Evolutionary conservation across 2,888 invertebrate species (phyloP).

Genomic region (Idaea aversata): DNA sequence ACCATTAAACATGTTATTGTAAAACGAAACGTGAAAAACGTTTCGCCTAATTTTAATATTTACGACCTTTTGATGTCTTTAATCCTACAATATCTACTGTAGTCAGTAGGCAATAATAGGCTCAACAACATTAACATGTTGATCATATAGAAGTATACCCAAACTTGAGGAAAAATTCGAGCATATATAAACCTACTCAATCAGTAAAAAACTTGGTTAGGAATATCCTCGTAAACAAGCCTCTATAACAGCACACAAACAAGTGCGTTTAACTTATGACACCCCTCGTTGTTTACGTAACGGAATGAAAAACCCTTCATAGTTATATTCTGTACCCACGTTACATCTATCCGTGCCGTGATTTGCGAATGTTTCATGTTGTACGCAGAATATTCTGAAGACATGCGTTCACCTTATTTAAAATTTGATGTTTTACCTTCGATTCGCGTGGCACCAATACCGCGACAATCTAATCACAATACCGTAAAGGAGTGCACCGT

Average conservation of each 20-base stretch:
- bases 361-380: slow-evolving; percentile 31
- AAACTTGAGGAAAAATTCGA: neutral
- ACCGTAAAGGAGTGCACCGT: slow-evolving; percentile 67
- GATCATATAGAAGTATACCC: neutral
- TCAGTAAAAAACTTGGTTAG: neutral
- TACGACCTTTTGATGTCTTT: no score
- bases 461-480: slow-evolving; percentile 69
- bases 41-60: no score
- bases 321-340: neutral
- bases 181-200: neutral
- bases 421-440: slow-evolving; percentile 59
- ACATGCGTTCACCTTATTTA: slow-evolving; percentile 52
- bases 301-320: slow-evolving; percentile 1
- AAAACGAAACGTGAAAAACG: neutral
- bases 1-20: neutral
- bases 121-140: neutral
- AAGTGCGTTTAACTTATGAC: neutral
- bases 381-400: slow-evolving; percentile 37
- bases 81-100: no score
- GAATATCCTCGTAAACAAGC: neutral
- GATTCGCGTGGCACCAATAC: slow-evolving; percentile 52
- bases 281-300: neutral
- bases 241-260: slow-evolving; percentile 1
- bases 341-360: slow-evolving; percentile 10
- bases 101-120: neutral